Evolutionary conservation across 2,888 invertebrate species (phyloP), one percentile per base, ranked within the genome.

Genomic region (Psylliodes chrysocephalus): DNA sequence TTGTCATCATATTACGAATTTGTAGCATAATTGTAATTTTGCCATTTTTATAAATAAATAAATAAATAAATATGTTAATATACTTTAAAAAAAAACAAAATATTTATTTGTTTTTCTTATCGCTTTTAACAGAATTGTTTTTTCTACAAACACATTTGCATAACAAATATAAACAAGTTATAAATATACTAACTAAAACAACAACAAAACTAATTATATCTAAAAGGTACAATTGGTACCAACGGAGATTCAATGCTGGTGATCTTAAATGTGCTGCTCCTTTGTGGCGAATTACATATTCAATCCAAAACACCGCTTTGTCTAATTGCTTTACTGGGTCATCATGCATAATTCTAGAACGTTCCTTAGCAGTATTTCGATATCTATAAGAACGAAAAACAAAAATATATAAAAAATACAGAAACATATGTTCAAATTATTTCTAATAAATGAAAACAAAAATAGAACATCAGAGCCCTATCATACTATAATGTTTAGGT

Each of bases 221-320:
- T 2, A 72, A 1, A 10, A 63, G 12, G 19, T 66, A 67, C n/a
- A 62, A 42, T 54, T 71, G 63, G 44, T 66, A 68, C 71, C 68
- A 70, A 1, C 66, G 47, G 4, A 70, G 40, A 35, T 71, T 59
- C 10, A 67, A 19, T 6, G 61, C 63, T 4, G 64, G 33, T 10
- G 66, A 65, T 46, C 60, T 66, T 12, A 69, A 54, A 56, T 70
- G 68, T 7, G 54, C 19, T 10, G 57, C 65, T 12, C 60, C 65
- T 14, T 35, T 18, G 33, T 65, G 56, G 1, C 63, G 42, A 8
- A 70, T 64, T 5, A 70, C 68, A 18, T 61, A 61, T 15, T 72
- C 72, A 5, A 69, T 54, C 70, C 70, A 71, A 44, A 64, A 69
- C 1, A 64, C 53, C 3, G 70, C 70, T 17, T 62, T 44, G 35